Base-by-base conservation (phyloP, 2,888 invertebrate species). In the Polymixis flavicincta region DNA sequence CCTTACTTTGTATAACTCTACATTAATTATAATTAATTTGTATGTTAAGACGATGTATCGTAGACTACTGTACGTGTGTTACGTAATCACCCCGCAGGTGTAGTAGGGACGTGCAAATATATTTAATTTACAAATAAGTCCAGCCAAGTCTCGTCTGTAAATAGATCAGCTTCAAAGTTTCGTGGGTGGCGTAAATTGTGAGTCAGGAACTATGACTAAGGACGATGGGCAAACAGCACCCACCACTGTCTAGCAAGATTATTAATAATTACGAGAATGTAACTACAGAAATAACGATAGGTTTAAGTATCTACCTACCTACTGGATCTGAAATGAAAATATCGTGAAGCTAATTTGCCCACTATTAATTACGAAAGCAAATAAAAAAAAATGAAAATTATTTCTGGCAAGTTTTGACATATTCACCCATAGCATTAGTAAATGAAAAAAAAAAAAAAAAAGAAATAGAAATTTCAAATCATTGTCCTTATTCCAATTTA, bases 171-270 rank as follows among this genome's bases (percentile, higher is more conserved):
- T 54, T 37, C 50, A 28, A 64, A 60, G 54, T 64, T 71, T 66
- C 22, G 83, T 82, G 78, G 83, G 81, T 63, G 50, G 83, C 37
- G 69, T 69, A 66, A 69, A 73, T 57, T 57, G 37, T 70, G 81
- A 80, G 54, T 82, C 71, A 82, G 64, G 57, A 65, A 61, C 32
- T 63, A 45, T 70, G 74, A 78, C 42, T 82, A 82, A 74, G 57
- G 59, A 74, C 60, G 74, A 69, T 70, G 74, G 78, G 70, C 64
- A 9, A 50, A n/a, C 66, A 52, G 11, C 82, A 22, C 61, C 78
- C 82, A 73, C 82, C 7, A 25, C 14, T n/a, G 69, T 81, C 78
- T 81, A 28, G 13, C 25, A 13, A 59, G 54, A 22, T 65, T 61
- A 50, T 19, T 82, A 57, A 68, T 48, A 71, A 66, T 61, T 25